Percentiles rank a stretch among this genome's conserved stretches.
These are phyloP conservation scores for Ranitomeya imitator DNA, from an alignment of 2,113 vertebrate genomes.

Conservation along the genomic window DNA sequence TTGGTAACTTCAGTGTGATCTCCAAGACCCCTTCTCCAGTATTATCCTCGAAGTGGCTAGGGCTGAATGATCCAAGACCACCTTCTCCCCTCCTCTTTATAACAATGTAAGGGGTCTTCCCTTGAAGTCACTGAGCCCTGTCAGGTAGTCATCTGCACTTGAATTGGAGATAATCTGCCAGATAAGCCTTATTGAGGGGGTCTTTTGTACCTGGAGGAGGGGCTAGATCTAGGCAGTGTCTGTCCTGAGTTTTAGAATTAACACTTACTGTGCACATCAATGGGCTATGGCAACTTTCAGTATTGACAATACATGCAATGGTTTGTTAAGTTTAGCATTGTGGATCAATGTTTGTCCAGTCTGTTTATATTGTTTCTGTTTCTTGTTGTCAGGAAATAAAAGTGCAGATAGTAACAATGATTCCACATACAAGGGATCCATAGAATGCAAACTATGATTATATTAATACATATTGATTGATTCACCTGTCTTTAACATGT, in stretches of 20 bases:
- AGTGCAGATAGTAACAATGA: not conserved
- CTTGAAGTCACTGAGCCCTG: conserved; percentile 1
- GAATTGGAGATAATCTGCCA: conserved; percentile 52
- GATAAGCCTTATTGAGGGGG: conserved; percentile 34
- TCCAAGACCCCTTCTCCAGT: not conserved
- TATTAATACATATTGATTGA: no score
- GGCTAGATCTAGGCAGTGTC: conserved; percentile 14
- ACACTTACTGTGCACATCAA: conserved; percentile 33
- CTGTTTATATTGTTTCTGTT: not conserved
- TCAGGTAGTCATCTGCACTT: conserved; percentile 54
- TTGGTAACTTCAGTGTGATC: not conserved
- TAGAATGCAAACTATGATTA: not conserved
- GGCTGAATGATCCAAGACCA: not conserved
- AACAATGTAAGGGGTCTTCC: not conserved
- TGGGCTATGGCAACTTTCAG: conserved; percentile 23
- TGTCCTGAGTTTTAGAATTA: conserved; percentile 49
- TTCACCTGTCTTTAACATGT: no score
- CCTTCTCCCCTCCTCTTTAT: conserved; percentile 35
- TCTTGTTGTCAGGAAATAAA: not conserved
- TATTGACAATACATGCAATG: conserved; percentile 36
- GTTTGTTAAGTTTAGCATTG: conserved; percentile 32
- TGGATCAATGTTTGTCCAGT: conserved; percentile 40
- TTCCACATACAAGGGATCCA: not conserved
- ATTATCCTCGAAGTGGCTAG: not conserved
- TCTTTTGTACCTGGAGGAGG: conserved; percentile 39